These are phyloP conservation scores for Adelognathus sp. DNA, from an alignment of 2,888 invertebrate species.

Conservation along the genomic window DNA sequence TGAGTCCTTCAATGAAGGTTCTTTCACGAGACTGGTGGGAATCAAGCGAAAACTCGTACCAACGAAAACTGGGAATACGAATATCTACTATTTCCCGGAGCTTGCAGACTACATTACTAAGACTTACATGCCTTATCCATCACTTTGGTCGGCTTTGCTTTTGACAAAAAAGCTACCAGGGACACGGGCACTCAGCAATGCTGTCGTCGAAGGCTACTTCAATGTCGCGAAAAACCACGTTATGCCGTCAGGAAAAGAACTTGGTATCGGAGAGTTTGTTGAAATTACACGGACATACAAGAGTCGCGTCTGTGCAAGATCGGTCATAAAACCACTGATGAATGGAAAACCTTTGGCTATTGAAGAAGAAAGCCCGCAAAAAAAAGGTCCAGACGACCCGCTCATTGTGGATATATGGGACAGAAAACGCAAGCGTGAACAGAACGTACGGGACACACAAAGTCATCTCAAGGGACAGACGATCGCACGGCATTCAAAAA, in stretches of 20 bases:
- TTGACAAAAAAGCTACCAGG: neutral
- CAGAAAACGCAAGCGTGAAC: neutral
- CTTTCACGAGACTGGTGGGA: too few relatives aligned
- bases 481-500: too few relatives aligned
- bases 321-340: too few relatives aligned
- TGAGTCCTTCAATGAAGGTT: too few relatives aligned
- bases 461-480: neutral
- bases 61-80: neutral
- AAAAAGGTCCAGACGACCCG: neutral
- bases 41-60: too few relatives aligned
- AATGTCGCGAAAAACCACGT: neutral
- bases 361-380: neutral
- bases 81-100: neutral
- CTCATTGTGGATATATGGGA: neutral
- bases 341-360: neutral
- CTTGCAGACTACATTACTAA: neutral
- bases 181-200: neutral
- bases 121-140: constrained; percentile 3
- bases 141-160: neutral
- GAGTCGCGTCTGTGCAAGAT: too few relatives aligned
- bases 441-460: neutral
- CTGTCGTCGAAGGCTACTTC: neutral
- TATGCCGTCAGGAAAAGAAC: too few relatives aligned
- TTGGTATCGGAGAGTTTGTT: too few relatives aligned
- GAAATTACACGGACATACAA: too few relatives aligned